Evolutionary conservation across 2,888 invertebrate genomes (phyloP).

Genomic region (Seira ritae): DNA sequence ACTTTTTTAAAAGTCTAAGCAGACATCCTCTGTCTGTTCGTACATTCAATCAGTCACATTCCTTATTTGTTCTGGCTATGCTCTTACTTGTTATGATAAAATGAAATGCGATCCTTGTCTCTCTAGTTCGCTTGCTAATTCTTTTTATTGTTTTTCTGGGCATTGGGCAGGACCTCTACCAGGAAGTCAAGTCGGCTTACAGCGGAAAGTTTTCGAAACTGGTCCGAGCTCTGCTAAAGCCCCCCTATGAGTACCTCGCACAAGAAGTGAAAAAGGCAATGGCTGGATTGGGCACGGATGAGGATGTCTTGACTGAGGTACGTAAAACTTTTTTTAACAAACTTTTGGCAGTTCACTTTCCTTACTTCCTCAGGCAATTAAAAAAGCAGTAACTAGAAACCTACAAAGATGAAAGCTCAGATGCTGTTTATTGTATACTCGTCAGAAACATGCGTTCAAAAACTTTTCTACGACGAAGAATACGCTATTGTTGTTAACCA

Average conservation of each 20-base stretch:
- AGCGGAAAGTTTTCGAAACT: constrained; percentile 86
- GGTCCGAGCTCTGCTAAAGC: constrained; percentile 83
- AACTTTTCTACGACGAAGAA: no score
- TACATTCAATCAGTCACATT: no score
- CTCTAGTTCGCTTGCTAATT: not conserved
- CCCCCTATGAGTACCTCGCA: constrained; percentile 83
- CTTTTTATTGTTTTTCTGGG: not conserved
- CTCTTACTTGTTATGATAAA: not conserved
- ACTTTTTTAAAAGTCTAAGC: not conserved
- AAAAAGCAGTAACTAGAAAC: not conserved
- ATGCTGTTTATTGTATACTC: no score
- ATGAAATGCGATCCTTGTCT: not conserved
- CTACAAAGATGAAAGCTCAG: no score
- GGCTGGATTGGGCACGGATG: constrained; percentile 85
- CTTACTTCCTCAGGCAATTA: not conserved
- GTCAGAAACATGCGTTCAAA: no score
- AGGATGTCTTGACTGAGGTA: constrained; percentile 82
- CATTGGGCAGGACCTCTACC: constrained; percentile 79
- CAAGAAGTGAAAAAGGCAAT: constrained; percentile 85
- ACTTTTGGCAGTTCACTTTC: not conserved
- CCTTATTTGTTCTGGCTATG: no score
- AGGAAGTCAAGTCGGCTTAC: constrained; percentile 84
- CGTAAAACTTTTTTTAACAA: not conserved
- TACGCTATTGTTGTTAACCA: no score
- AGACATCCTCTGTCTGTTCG: not conserved